A percentile compares a stretch with the other conserved stretches of the same genome.
phyloP scores from a whole-genome alignment of 1,140 invertebrate genomes.

The Drosophila cardini region DNA sequence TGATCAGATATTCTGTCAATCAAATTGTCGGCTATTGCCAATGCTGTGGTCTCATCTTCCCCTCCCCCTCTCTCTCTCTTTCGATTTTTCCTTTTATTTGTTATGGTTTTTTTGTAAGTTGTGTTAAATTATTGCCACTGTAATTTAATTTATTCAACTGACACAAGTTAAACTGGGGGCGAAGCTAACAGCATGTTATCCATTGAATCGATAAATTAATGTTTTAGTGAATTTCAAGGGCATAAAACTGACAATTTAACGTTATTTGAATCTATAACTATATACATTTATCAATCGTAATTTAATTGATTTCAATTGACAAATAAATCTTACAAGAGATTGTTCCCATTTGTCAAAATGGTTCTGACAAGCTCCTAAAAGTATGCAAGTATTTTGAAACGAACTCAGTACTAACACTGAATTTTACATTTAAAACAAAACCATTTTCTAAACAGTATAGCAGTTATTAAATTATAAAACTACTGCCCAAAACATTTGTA shows the following conservation, averaged over 20 bases:
- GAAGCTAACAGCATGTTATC: background rate
- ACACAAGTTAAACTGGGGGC: constrained; percentile 1
- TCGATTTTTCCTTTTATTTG: background rate
- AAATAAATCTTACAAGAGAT: background rate
- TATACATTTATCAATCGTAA: background rate
- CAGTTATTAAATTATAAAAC: too few relatives aligned
- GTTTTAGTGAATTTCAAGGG: constrained; percentile 36
- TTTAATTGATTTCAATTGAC: constrained; percentile 7
- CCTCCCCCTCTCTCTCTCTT: background rate
- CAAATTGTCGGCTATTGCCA: constrained; percentile 53
- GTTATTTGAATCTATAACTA: background rate
- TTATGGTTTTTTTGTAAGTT: constrained; percentile 41
- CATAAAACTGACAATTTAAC: constrained; percentile 30
- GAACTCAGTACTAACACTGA: too few relatives aligned
- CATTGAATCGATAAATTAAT: constrained; percentile 20
- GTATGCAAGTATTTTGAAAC: too few relatives aligned
- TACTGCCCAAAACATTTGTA: too few relatives aligned
- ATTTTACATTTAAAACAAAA: too few relatives aligned
- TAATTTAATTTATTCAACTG: constrained; percentile 65
- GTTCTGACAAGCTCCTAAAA: too few relatives aligned
- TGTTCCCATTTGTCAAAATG: too few relatives aligned
- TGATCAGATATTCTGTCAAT: constrained; percentile 67
- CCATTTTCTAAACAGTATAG: too few relatives aligned
- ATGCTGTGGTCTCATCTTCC: constrained; percentile 11
- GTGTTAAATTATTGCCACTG: constrained; percentile 50